Conservation (phyloP, 64 coral and sea anemone species). For the Montipora capricornis region DNA sequence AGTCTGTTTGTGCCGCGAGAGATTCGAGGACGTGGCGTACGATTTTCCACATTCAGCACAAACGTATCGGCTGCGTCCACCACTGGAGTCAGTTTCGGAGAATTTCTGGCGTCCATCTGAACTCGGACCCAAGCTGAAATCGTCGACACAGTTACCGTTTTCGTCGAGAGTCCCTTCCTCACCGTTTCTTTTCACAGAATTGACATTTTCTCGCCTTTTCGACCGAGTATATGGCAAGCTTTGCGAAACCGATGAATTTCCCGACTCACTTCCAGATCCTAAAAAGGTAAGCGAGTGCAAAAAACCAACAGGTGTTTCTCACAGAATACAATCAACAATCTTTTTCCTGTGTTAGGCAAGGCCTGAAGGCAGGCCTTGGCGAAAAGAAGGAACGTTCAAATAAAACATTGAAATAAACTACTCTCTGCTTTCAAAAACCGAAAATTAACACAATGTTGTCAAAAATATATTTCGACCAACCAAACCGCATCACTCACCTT, state of each 20-base stretch:
- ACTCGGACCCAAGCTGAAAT: not conserved
- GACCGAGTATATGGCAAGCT: not conserved
- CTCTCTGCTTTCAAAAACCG: not conserved
- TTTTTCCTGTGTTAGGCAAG: conserved; percentile 27
- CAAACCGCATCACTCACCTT: conserved; percentile 17
- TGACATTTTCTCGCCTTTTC: conserved; percentile 25
- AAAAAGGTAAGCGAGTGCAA: conserved; percentile 56
- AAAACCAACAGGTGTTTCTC: conserved; percentile 58
- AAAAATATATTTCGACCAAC: not conserved
- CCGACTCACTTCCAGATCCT: conserved; percentile 40
- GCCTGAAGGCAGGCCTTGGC: not conserved
- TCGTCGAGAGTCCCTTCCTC: conserved; percentile 58
- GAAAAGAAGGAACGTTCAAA: conserved; percentile 12
- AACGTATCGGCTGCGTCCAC: conserved; percentile 74
- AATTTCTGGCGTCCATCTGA: conserved; percentile 58
- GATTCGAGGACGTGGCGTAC: conserved; percentile 97
- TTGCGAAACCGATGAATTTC: conserved; percentile 33
- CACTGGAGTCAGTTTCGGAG: conserved; percentile 27
- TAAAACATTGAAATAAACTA: not conserved
- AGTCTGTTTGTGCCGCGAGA: conserved; percentile 98
- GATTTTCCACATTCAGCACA: conserved; percentile 94
- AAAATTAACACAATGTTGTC: too few species aligned
- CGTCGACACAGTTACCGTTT: conserved; percentile 63
- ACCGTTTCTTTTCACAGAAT: not conserved
- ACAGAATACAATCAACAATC: conserved; percentile 56